These are phyloP conservation scores for Semaprochilodus insignis DNA, from an alignment of 2,797 vertebrate genomes.

Conservation along the genomic window DNA sequence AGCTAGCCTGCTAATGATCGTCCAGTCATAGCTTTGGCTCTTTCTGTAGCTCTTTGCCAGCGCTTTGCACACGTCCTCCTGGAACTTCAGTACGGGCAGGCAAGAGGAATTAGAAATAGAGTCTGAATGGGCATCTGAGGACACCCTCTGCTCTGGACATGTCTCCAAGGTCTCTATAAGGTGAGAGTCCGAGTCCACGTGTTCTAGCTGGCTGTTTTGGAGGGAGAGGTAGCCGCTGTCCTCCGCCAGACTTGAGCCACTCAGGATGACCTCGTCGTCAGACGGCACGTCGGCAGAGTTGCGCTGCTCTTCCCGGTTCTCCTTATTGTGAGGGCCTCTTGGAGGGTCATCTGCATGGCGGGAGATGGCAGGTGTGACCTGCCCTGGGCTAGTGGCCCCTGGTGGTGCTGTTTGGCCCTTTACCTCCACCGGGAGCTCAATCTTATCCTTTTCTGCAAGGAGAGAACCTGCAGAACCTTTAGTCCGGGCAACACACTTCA, in stretches of 20 bases:
- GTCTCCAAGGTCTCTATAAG: conserved; percentile 26
- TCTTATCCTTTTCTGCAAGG: conserved; percentile 33
- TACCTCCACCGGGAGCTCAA: conserved; percentile 3
- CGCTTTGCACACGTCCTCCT: conserved; percentile 84
- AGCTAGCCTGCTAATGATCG: conserved; percentile 78
- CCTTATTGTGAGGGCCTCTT: conserved; percentile 83
- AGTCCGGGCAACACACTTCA: conserved; percentile 54
- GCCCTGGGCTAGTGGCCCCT: conserved; percentile 32
- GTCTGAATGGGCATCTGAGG: conserved; percentile 38
- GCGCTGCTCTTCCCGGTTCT: conserved; percentile 75
- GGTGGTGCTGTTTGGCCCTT: conserved; percentile 62
- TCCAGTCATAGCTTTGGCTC: conserved; percentile 83
- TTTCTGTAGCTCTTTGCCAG: conserved; percentile 81
- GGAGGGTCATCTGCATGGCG: conserved; percentile 57
- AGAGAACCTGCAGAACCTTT: conserved; percentile 12
- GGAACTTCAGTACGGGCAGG: conserved; percentile 85
- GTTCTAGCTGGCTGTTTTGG: conserved; percentile 79
- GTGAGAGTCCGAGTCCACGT: conserved; percentile 57
- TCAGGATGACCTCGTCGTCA: conserved; percentile 68
- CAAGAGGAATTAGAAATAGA: conserved; percentile 65
- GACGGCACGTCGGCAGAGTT: conserved; percentile 44
- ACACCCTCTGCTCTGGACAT: not conserved
- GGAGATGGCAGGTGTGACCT: conserved; percentile 51
- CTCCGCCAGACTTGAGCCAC: conserved; percentile 67
- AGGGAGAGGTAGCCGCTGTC: conserved; percentile 94